Conservation (phyloP, 2,113 vertebrate species). For the Sprattus sprattus region DNA sequence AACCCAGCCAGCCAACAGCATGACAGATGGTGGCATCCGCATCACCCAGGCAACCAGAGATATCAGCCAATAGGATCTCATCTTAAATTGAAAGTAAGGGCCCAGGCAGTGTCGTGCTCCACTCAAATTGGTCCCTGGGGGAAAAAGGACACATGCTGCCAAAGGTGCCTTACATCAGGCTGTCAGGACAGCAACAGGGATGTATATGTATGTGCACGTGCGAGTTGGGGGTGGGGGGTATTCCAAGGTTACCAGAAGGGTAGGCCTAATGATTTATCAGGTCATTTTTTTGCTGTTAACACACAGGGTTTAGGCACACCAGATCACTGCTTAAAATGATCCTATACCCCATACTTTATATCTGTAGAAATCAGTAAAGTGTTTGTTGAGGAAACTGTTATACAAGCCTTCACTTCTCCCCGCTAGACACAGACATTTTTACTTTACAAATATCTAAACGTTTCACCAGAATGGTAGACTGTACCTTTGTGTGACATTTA, state of each 20-base stretch:
- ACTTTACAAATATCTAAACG: background rate
- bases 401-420: background rate
- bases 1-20: conserved; percentile 6
- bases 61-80: conserved; percentile 46
- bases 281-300: conserved; percentile 26
- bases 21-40: conserved; percentile 62
- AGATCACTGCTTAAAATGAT: background rate
- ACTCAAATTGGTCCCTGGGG: conserved; percentile 71
- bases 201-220: background rate
- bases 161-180: conserved; percentile 41
- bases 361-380: background rate
- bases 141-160: conserved; percentile 47
- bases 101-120: conserved; percentile 48
- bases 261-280: conserved; percentile 45
- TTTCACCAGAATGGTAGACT: background rate
- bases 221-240: background rate
- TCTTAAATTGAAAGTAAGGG: conserved; percentile 65
- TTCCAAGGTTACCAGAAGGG: conserved; percentile 13
- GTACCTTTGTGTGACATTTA: too few relatives aligned
- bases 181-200: conserved; percentile 24
- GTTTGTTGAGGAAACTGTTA: background rate
- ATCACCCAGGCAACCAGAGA: conserved; percentile 63
- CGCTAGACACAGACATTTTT: background rate
- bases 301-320: background rate
- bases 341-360: background rate